Percentiles rank a stretch among this genome's conserved stretches.
phyloP scores from a whole-genome alignment of 2,888 invertebrate species.

The Lasioglossum pauxillum region DNA sequence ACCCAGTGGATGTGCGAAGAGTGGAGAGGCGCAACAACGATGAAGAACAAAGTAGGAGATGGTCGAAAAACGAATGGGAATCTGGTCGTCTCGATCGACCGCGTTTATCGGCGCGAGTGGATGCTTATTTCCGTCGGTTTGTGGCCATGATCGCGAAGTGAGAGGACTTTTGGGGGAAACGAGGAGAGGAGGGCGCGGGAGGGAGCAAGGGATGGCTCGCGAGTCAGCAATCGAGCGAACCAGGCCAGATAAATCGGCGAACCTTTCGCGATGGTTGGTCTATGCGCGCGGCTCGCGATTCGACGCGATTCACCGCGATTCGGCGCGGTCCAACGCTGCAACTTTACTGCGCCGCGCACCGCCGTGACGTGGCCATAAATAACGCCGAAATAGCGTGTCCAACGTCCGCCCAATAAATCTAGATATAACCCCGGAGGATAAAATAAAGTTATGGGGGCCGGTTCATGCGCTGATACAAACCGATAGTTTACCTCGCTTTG shows the following conservation, averaged over 20 bases:
- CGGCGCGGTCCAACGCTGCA: constrained; percentile 52
- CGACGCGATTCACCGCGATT: constrained; percentile 21
- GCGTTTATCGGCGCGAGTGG: constrained; percentile 37
- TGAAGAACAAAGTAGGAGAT: neutral
- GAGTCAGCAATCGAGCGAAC: constrained; percentile 51
- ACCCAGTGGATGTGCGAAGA: neutral
- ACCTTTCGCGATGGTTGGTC: constrained; percentile 55
- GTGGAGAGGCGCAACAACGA: neutral
- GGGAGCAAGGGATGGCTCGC: constrained; percentile 13
- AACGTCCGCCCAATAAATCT: constrained; percentile 77
- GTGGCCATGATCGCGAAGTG: constrained; percentile 20
- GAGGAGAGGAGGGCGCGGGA: neutral
- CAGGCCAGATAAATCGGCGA: constrained; percentile 54
- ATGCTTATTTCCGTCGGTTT: constrained; percentile 40
- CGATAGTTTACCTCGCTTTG: constrained; percentile 74
- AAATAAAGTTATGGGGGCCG: constrained; percentile 78
- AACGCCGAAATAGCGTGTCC: constrained; percentile 77
- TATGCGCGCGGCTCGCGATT: constrained; percentile 8
- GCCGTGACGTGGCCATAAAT: constrained; percentile 74
- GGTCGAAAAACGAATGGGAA: neutral
- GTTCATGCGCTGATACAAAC: constrained; percentile 76
- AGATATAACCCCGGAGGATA: constrained; percentile 76
- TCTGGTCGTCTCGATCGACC: constrained; percentile 5
- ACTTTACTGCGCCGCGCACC: constrained; percentile 64
- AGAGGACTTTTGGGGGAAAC: neutral